Percentiles rank a stretch among this genome's conserved stretches.
Conservation (phyloP, 2,888 invertebrate genomes). For the Himalopsyche kuldschensis region DNA sequence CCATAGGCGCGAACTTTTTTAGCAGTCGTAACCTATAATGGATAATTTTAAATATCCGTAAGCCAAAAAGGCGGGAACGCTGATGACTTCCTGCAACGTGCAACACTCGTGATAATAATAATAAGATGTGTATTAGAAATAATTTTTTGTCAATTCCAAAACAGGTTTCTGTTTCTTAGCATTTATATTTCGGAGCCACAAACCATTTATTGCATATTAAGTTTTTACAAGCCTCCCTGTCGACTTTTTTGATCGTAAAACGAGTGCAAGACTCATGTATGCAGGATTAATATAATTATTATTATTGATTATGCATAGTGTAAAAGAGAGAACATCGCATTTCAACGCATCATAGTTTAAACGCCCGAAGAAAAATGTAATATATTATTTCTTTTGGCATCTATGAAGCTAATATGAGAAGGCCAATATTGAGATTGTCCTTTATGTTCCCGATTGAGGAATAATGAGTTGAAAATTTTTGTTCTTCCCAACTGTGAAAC, state of each 20-base stretch:
- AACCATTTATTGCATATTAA: neutral
- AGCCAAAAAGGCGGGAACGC: slow-evolving; percentile 25
- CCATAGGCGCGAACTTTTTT: neutral
- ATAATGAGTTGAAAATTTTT: too few relatives aligned
- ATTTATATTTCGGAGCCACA: neutral
- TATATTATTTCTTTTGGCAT: too few relatives aligned
- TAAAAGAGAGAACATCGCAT: neutral
- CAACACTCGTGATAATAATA: neutral
- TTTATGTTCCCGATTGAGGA: too few relatives aligned
- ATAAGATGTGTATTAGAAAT: slow-evolving; percentile 22
- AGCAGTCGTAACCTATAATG: neutral
- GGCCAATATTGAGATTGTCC: too few relatives aligned
- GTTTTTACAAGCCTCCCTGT: neutral
- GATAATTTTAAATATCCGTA: slow-evolving; percentile 25
- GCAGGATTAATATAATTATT: neutral
- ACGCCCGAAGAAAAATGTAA: too few relatives aligned
- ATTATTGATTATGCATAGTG: neutral
- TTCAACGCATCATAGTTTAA: too few relatives aligned
- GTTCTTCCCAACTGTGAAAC: too few relatives aligned
- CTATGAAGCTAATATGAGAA: too few relatives aligned
- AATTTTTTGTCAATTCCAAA: slow-evolving; percentile 2
- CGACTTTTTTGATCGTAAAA: neutral
- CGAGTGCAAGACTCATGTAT: neutral
- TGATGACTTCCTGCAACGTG: slow-evolving; percentile 28
- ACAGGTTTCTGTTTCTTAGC: neutral